phyloP scores from a whole-genome alignment of 2,888 invertebrate genomes.

The Epinotia brunnichana region DNA sequence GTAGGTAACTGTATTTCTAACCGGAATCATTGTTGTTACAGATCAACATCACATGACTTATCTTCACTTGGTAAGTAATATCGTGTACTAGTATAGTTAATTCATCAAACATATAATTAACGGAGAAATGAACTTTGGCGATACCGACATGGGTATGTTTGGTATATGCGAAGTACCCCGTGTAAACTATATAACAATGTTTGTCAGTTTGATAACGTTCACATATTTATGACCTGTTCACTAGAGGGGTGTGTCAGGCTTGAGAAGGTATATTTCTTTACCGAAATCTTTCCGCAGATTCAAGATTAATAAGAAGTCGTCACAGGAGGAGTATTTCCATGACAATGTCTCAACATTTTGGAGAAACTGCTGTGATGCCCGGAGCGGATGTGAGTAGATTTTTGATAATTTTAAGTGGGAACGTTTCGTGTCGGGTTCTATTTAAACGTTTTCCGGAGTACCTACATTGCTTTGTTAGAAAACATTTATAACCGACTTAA shows the following conservation, averaged over 20 bases:
- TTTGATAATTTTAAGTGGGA: background rate
- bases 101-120: background rate
- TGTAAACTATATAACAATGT: background rate
- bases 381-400: slow-evolving; percentile 74
- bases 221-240: background rate
- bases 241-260: background rate
- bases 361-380: slow-evolving; percentile 72
- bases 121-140: background rate
- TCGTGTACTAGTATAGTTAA: background rate
- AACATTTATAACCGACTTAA: too few species aligned
- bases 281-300: slow-evolving; percentile 51
- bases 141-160: too few species aligned
- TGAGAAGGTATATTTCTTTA: background rate
- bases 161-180: background rate
- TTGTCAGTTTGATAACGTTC: too few species aligned
- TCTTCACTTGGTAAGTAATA: slow-evolving; percentile 27
- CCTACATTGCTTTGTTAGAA: too few species aligned
- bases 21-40: slow-evolving; percentile 22
- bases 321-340: slow-evolving; percentile 64
- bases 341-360: slow-evolving; percentile 75
- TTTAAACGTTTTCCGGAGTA: too few species aligned
- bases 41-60: slow-evolving; percentile 10
- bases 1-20: background rate
- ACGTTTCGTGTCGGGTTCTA: too few species aligned
- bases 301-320: slow-evolving; percentile 48